Evolutionary conservation across 2,797 vertebrate species (phyloP), one percentile per base, ranked within the genome.

Genomic region (Parambassis ranga): DNA sequence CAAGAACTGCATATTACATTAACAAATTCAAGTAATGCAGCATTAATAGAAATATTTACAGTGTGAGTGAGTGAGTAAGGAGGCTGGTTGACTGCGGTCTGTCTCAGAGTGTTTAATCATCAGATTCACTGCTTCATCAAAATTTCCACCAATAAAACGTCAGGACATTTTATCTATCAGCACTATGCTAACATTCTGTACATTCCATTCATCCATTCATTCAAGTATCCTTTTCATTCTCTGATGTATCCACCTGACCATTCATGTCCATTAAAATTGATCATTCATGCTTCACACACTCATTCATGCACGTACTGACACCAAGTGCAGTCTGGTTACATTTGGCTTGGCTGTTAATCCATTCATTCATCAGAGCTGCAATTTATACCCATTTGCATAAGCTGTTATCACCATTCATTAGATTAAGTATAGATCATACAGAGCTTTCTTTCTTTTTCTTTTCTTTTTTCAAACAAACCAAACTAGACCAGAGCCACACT

Each of bases 31-130:
- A 41, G 15, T 4, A 18, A 20, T 27, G 20, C 15, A 42, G 23
- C 24, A 66, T 28, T 3, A 7, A 2, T 15, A 3, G 20, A n/a
- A n/a, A n/a, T n/a, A n/a, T n/a, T n/a, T n/a, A n/a, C n/a, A n/a
- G 22, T 14, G 65, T 7, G 49, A 3, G 43, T 15, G 53, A 5
- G 32, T 9, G 49, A 85, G 58, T 46, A 81, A 85, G 1, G 49
- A 81, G 59, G 61, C 69, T 61, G 76, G 59, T 61, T 33, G 31
- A 57, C 68, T 63, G 65, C 37, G 65, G 64, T 83, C 76, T 77
- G 69, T 87, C 78, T 89, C 68, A 82, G 70, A 87, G 75, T 33
- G 19, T 90, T 86, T 86, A 87, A 86, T 87, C 73, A 79, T 82
- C 77, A 78, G 62, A 74, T 82, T 83, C 63, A 72, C 36, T 19